Conservation (phyloP, 1,140 invertebrate genomes). For the Meteorus sp. region DNA sequence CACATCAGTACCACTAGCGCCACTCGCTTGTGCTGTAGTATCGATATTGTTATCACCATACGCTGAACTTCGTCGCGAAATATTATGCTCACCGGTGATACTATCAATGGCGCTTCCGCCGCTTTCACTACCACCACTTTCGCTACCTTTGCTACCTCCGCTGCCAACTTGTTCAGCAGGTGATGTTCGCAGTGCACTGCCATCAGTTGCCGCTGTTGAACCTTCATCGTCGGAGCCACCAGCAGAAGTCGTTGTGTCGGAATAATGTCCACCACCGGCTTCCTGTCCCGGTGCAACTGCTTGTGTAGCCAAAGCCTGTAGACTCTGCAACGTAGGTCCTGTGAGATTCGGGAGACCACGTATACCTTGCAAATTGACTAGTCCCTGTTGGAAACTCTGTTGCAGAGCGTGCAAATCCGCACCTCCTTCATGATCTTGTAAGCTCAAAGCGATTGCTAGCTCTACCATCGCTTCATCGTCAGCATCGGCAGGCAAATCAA, state of each 20-base stretch:
- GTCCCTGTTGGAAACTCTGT: conserved; percentile 59
- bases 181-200: conserved; percentile 86
- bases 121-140: conserved; percentile 83
- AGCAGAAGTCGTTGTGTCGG: conserved; percentile 80
- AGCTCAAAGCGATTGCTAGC: conserved; percentile 89
- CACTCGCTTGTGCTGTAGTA: conserved; percentile 54
- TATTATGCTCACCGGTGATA: conserved; percentile 82
- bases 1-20: too few relatives aligned
- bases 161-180: conserved; percentile 82
- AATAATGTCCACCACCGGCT: conserved; percentile 67
- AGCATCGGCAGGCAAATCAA: conserved; percentile 87
- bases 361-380: conserved; percentile 58
- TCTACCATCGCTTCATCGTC: conserved; percentile 97
- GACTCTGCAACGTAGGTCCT: conserved; percentile 57
- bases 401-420: conserved; percentile 57
- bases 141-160: conserved; percentile 71
- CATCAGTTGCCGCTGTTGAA: conserved; percentile 91
- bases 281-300: conserved; percentile 46
- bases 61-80: conserved; percentile 84
- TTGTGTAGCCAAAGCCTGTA: conserved; percentile 50
- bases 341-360: conserved; percentile 53
- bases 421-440: conserved; percentile 74
- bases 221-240: conserved; percentile 91
- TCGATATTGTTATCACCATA: conserved; percentile 73
- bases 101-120: conserved; percentile 88